Evolutionary conservation across 2,888 invertebrate species (phyloP).

Genomic region (Allacma fusca): DNA sequence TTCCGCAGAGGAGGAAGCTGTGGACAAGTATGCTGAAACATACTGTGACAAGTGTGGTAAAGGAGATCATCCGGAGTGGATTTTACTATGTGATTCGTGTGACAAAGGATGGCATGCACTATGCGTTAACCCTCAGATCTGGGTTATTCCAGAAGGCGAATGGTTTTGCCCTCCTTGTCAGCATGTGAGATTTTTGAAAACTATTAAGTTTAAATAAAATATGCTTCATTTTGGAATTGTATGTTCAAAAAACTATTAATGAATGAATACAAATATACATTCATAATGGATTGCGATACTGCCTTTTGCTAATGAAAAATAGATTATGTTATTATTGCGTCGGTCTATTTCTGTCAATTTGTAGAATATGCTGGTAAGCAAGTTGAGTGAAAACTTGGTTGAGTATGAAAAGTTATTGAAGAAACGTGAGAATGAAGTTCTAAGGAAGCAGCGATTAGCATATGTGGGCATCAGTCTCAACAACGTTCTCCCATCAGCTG

Average conservation of each 20-base stretch:
- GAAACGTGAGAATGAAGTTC: conserved; percentile 72
- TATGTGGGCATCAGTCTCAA: conserved; percentile 79
- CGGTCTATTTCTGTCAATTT: conserved; percentile 44
- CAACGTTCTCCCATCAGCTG: conserved; percentile 71
- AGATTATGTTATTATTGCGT: too few relatives aligned
- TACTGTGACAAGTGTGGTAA: conserved; percentile 90
- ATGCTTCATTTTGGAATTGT: background rate
- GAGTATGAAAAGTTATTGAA: conserved; percentile 79
- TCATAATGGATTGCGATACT: too few relatives aligned
- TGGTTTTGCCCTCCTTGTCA: conserved; percentile 99
- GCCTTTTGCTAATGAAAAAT: too few relatives aligned
- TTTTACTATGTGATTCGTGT: conserved; percentile 93
- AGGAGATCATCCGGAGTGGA: conserved; percentile 95
- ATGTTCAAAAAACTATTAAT: too few relatives aligned
- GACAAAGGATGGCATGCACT: conserved; percentile 97
- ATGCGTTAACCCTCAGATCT: conserved; percentile 89
- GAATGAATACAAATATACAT: too few relatives aligned
- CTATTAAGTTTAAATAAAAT: conserved; percentile 13
- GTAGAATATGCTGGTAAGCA: conserved; percentile 73
- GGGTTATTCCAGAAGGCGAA: conserved; percentile 94
- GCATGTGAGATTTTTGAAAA: conserved; percentile 75
- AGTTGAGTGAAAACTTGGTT: conserved; percentile 77
- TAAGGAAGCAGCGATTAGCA: conserved; percentile 75
- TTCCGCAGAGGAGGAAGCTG: conserved; percentile 62
- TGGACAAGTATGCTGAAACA: conserved; percentile 71